These are phyloP conservation scores for Neosilurus mollespiculum DNA, from an alignment of 2,797 vertebrate species.

Conservation along the genomic window DNA sequence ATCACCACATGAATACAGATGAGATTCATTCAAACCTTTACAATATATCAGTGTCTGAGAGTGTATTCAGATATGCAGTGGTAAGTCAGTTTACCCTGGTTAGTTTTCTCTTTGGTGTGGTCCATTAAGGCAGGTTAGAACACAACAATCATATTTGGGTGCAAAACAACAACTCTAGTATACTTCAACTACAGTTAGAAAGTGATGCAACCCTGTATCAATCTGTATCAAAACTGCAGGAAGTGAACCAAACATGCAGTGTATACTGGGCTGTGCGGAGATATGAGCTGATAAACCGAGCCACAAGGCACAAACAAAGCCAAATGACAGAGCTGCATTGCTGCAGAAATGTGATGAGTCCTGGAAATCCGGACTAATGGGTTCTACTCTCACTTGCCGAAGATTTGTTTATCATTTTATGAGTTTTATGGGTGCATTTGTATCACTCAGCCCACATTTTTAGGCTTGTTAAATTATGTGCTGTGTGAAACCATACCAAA, in stretches of 20 bases:
- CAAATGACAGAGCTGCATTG: not conserved
- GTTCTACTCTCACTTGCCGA: not conserved
- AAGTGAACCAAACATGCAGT: not conserved
- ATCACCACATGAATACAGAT: not conserved
- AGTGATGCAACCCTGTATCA: slow-evolving; percentile 11
- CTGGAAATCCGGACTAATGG: not conserved
- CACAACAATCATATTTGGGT: not conserved
- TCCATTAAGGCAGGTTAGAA: not conserved
- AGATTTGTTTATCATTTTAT: not conserved
- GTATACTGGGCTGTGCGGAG: not conserved
- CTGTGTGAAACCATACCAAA: not conserved
- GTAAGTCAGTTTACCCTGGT: slow-evolving; percentile 8
- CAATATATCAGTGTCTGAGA: not conserved
- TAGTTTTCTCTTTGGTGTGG: slow-evolving; percentile 10
- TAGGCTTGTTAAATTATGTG: not conserved
- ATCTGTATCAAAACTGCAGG: not conserved
- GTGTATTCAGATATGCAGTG: not conserved
- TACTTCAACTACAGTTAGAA: not conserved
- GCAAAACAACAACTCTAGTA: not conserved
- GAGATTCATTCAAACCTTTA: not conserved
- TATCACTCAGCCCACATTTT: not conserved
- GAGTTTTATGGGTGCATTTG: not conserved
- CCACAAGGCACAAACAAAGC: not conserved
- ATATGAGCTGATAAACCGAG: not conserved
- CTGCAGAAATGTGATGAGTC: not conserved